A percentile compares a stretch with the other conserved stretches of the same genome.
phyloP scores from a whole-genome alignment of 2,888 invertebrate species.

The Arrhopalites spinosus region DNA sequence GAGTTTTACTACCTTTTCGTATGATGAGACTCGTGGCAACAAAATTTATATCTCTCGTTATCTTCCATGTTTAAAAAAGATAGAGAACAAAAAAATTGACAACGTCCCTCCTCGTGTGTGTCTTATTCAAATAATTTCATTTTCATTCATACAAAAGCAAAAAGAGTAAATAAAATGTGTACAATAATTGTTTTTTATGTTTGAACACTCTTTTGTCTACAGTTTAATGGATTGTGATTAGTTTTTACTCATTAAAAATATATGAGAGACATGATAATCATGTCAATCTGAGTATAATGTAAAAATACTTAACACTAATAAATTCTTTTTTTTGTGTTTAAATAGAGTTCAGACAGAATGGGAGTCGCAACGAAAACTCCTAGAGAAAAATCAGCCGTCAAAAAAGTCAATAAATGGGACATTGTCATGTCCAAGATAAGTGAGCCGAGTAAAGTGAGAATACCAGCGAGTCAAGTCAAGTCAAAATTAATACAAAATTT shows the following conservation, averaged over 20 bases:
- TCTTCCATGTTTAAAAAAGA: neutral
- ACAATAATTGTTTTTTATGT: neutral
- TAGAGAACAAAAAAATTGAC: neutral
- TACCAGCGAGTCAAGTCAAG: conserved; percentile 32
- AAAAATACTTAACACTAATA: neutral
- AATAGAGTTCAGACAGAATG: conserved; percentile 29
- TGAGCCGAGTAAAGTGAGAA: conserved; percentile 69
- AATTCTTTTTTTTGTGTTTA: neutral
- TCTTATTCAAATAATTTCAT: neutral
- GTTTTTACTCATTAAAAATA: neutral
- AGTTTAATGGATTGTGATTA: neutral
- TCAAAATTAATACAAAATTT: conserved; percentile 61
- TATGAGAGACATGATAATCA: neutral
- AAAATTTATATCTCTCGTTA: no score
- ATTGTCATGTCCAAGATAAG: conserved; percentile 79
- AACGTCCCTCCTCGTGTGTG: neutral
- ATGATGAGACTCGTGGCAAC: no score
- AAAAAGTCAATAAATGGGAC: conserved; percentile 75
- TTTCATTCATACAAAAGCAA: neutral
- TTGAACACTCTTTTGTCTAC: neutral
- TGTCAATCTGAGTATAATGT: neutral
- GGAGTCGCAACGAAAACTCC: conserved; percentile 34
- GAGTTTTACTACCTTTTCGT: no score
- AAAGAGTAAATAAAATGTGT: neutral
- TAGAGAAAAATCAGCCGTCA: conserved; percentile 62